A percentile compares a stretch with the other conserved stretches of the same genome.
Evolutionary conservation across 1,140 invertebrate species (phyloP).

Genomic region (Lucilia sericata): DNA sequence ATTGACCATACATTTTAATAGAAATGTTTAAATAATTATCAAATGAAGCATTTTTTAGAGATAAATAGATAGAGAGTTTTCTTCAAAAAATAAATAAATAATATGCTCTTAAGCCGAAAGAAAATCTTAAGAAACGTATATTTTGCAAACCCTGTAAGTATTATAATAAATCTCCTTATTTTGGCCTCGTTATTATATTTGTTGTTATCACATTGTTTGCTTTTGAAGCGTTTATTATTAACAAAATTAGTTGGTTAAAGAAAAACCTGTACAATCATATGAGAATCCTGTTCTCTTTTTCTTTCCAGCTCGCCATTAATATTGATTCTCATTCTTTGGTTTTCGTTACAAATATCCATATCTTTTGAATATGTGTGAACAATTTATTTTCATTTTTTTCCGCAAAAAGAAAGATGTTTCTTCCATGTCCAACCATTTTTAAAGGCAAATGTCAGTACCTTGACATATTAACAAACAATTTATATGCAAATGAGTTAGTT

Average conservation of each 20-base stretch:
- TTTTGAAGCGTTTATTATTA: slow-evolving; percentile 39
- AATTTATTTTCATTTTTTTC: neutral
- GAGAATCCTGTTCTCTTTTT: neutral
- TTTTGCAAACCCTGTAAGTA: neutral
- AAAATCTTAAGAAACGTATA: neutral
- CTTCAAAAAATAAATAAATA: no score
- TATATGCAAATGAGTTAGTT: slow-evolving; percentile 39
- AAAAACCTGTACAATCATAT: neutral
- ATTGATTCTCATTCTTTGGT: neutral
- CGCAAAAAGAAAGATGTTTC: neutral
- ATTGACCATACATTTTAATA: no score
- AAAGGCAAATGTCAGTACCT: slow-evolving; percentile 42
- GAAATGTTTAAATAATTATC: no score
- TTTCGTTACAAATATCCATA: neutral
- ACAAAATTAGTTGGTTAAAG: slow-evolving; percentile 25
- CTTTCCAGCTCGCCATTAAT: neutral
- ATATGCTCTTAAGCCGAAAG: no score
- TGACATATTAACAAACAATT: slow-evolving; percentile 44
- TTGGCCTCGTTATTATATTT: neutral
- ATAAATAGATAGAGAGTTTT: no score
- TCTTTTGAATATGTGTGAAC: neutral
- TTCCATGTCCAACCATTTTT: slow-evolving; percentile 13
- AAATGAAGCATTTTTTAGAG: no score
- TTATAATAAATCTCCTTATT: neutral
- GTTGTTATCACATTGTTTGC: slow-evolving; percentile 37